A percentile compares a stretch with the other conserved stretches of the same genome.
These are phyloP conservation scores for Allolobophora icterica DNA, from an alignment of 2,888 invertebrate genomes.

Conservation along the genomic window DNA sequence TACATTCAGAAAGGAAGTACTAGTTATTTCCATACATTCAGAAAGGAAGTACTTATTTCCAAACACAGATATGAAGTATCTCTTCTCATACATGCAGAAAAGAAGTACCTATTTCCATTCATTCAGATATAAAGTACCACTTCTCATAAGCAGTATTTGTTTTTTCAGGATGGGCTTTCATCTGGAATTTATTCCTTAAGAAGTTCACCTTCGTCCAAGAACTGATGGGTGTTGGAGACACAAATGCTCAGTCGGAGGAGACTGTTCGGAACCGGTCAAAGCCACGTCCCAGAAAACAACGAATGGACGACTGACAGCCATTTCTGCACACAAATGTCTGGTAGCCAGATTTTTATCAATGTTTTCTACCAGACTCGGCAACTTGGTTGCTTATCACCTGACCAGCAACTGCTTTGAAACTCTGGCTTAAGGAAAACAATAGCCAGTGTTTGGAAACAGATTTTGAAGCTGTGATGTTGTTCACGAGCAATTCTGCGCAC, in stretches of 20 bases:
- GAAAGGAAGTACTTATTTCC: too few relatives aligned
- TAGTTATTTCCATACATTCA: not conserved
- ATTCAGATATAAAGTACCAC: not conserved
- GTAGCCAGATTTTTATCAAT: not conserved
- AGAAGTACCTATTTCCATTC: not conserved
- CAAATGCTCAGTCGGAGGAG: not conserved
- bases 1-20: too few relatives aligned
- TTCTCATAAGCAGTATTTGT: not conserved
- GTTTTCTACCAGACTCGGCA: not conserved
- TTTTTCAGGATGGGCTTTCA: not conserved
- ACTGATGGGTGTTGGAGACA: not conserved
- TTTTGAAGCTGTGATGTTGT: not conserved
- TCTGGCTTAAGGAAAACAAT: not conserved
- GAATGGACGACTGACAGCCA: not conserved
- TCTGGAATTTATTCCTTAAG: conserved; percentile 17
- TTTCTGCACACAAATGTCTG: not conserved
- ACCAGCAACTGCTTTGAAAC: not conserved
- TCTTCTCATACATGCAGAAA: not conserved
- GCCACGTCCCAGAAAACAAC: not conserved
- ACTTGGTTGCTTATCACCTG: not conserved
- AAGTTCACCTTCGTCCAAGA: not conserved
- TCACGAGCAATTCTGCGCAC: not conserved
- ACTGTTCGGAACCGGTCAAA: not conserved
- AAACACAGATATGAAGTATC: too few relatives aligned
- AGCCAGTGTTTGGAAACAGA: not conserved